Evolutionary conservation across 2,888 invertebrate genomes (phyloP).

Genomic region (Branchinecta sandiegonensis): DNA sequence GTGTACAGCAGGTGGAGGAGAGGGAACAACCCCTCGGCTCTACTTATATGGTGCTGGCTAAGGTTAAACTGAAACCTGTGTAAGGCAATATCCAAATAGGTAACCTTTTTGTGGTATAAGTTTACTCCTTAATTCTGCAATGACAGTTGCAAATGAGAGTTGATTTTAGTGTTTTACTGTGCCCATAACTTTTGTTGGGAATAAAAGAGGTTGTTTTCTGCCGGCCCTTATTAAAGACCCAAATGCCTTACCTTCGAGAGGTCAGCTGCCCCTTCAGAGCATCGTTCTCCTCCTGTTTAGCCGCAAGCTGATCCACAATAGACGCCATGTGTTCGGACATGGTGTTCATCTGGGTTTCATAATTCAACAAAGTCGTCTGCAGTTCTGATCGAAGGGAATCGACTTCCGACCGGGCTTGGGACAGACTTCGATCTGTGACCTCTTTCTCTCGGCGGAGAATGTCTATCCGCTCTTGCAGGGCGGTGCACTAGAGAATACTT

Average conservation of each 20-base stretch:
- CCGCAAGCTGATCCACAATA: conserved; percentile 7
- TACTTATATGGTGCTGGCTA: too few species aligned
- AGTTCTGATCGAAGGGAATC: neutral
- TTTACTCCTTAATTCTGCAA: too few species aligned
- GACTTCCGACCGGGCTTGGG: neutral
- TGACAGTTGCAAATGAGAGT: too few species aligned
- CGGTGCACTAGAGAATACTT: neutral
- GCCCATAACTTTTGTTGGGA: too few species aligned
- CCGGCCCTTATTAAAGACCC: too few species aligned
- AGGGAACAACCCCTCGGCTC: too few species aligned
- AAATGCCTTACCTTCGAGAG: neutral
- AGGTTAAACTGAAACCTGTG: too few species aligned
- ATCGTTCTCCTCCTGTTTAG: conserved; percentile 4
- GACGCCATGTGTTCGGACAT: conserved; percentile 14
- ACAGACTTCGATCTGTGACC: neutral
- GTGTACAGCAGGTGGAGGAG: too few species aligned
- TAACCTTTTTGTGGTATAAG: too few species aligned
- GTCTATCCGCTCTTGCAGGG: conserved; percentile 5
- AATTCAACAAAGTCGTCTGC: conserved; percentile 6
- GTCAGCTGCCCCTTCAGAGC: neutral
- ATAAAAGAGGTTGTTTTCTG: too few species aligned
- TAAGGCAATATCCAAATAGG: too few species aligned
- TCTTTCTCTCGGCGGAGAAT: neutral
- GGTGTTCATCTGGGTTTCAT: conserved; percentile 8
- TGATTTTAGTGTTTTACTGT: too few species aligned